Percentiles rank a stretch among this genome's conserved stretches.
These are phyloP conservation scores for Bombus huntii DNA, from an alignment of 1,140 invertebrate species.

Conservation along the genomic window DNA sequence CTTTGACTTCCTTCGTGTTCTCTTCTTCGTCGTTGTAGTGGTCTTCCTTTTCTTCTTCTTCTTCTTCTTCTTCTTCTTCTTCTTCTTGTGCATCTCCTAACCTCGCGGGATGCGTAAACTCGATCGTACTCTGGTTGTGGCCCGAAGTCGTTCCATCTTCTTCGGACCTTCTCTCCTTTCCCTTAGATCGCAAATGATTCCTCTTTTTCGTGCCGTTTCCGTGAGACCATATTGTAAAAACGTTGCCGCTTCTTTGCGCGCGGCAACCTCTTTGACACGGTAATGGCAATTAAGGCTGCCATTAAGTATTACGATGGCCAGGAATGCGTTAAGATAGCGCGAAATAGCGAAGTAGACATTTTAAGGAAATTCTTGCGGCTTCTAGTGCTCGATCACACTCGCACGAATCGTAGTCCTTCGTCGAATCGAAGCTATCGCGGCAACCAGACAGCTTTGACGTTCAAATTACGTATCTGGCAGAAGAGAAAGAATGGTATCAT, in stretches of 20 bases:
- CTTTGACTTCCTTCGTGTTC: slow-evolving; percentile 29
- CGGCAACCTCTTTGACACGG: too few species aligned
- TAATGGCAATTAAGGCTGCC: not conserved
- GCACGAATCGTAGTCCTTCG: too few species aligned
- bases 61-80: slow-evolving; percentile 1
- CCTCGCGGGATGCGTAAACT: slow-evolving; percentile 47
- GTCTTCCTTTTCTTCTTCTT: slow-evolving; percentile 16
- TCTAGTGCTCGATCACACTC: too few species aligned
- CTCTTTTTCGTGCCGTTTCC: not conserved
- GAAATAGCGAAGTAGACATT: not conserved
- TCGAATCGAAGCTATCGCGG: too few species aligned
- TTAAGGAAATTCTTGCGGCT: too few species aligned
- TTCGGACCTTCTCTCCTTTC: not conserved
- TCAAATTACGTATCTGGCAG: too few species aligned
- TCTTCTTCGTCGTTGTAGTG: slow-evolving; percentile 40
- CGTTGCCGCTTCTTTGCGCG: too few species aligned
- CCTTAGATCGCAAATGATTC: not conserved
- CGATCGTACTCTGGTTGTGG: slow-evolving; percentile 36
- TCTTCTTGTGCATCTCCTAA: slow-evolving; percentile 35
- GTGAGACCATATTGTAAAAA: not conserved
- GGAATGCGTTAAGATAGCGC: not conserved
- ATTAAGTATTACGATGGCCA: not conserved
- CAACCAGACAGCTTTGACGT: too few species aligned
- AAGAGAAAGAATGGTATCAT: too few species aligned
- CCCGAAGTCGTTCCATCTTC: slow-evolving; percentile 1